Evolutionary conservation across 2,797 vertebrate genomes (phyloP).

Genomic region (Typhlichthys eigenmanni): DNA sequence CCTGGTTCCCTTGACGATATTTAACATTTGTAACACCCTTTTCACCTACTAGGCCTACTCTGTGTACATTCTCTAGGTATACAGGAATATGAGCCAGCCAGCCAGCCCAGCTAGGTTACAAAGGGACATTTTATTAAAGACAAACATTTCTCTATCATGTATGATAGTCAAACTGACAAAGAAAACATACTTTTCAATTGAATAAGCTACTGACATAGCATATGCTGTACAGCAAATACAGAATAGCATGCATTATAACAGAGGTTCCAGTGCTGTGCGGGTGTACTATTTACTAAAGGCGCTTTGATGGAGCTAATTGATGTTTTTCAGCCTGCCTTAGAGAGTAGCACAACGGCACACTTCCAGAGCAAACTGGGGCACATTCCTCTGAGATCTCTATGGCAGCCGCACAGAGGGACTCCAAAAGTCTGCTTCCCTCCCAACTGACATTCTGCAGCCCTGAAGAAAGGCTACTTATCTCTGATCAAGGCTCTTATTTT

Average conservation of each 20-base stretch:
- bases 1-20: not conserved
- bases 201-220: too few relatives aligned
- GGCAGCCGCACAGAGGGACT: slow-evolving; percentile 71
- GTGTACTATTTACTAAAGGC: slow-evolving; percentile 58
- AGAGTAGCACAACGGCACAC: slow-evolving; percentile 65
- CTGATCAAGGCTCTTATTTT: slow-evolving; percentile 25
- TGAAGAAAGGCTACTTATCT: not conserved
- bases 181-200: too few relatives aligned
- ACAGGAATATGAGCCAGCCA: not conserved
- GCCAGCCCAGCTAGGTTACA: too few relatives aligned
- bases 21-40: not conserved
- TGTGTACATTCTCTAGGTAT: not conserved
- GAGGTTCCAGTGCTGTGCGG: slow-evolving; percentile 42
- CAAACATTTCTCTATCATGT: too few relatives aligned
- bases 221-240: too few relatives aligned
- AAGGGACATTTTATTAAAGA: too few relatives aligned
- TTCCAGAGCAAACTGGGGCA: slow-evolving; percentile 67
- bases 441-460: slow-evolving; percentile 16
- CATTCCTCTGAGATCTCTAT: slow-evolving; percentile 74
- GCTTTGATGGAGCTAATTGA: slow-evolving; percentile 62
- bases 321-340: slow-evolving; percentile 62
- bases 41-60: not conserved
- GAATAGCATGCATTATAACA: too few relatives aligned
- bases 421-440: slow-evolving; percentile 55
- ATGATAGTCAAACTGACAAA: too few relatives aligned